phyloP scores from a whole-genome alignment of 2,888 invertebrate genomes.

The Pristionchus mayeri region DNA sequence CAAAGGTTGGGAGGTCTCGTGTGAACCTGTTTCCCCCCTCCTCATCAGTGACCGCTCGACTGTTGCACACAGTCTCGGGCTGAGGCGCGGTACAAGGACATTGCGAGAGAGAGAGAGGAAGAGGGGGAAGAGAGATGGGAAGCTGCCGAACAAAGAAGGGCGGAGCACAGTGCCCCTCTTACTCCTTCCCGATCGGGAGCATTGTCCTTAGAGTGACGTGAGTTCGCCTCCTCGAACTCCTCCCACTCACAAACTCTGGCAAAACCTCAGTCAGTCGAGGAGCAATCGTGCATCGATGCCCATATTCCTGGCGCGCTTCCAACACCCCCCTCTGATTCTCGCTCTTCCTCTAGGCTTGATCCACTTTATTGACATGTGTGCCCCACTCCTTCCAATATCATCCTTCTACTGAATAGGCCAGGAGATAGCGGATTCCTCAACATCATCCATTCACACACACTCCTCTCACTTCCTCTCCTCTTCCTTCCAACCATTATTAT shows the following conservation, averaged over 20 bases:
- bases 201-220: constrained; percentile 24
- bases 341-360: not conserved
- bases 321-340: not conserved
- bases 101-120: not conserved
- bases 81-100: not conserved
- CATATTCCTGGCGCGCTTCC: no score
- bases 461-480: not conserved
- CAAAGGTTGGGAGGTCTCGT: constrained; percentile 30
- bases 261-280: not conserved
- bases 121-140: not conserved
- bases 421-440: not conserved
- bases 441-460: not conserved
- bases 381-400: constrained; percentile 11
- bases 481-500: constrained; percentile 40
- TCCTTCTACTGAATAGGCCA: not conserved
- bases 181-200: constrained; percentile 29
- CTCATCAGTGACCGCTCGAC: constrained; percentile 35
- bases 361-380: not conserved
- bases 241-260: constrained; percentile 22
- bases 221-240: not conserved
- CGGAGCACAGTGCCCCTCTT: not conserved
- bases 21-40: constrained; percentile 5
- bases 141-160: not conserved
- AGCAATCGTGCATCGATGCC: not conserved
- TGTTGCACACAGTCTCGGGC: constrained; percentile 14